A percentile compares a stretch with the other conserved stretches of the same genome.
Evolutionary conservation across 2,888 invertebrate species (phyloP).

Genomic region (Hypomecis punctinalis): DNA sequence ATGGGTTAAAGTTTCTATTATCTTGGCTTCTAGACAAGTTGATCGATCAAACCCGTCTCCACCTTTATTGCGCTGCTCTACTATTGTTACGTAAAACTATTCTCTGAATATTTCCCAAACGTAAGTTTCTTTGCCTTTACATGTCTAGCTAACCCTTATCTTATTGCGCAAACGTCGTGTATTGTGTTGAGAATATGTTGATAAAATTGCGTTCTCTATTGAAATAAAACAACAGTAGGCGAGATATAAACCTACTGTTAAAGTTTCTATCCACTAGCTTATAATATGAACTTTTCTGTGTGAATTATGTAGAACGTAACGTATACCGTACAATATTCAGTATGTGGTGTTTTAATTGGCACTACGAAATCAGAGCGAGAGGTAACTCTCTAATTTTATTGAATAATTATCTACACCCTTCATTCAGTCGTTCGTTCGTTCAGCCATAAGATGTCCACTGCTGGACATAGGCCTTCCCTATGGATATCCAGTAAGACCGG

Average conservation of each 20-base stretch:
- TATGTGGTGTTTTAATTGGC: not conserved
- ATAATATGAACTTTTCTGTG: not conserved
- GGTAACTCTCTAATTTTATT: too few species aligned
- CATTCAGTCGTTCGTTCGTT: too few species aligned
- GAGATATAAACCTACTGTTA: not conserved
- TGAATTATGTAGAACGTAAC: not conserved
- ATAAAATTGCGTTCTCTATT: conserved; percentile 1
- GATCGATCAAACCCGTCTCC: conserved; percentile 20
- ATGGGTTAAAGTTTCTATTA: conserved; percentile 13
- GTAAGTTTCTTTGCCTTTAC: conserved; percentile 6
- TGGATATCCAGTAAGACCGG: too few species aligned
- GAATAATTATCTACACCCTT: too few species aligned
- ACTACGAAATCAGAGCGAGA: too few species aligned
- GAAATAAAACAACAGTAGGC: conserved; percentile 3
- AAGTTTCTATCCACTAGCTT: too few species aligned
- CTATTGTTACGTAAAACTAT: conserved; percentile 19
- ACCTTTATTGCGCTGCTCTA: conserved; percentile 15
- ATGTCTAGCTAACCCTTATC: conserved; percentile 14
- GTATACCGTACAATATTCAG: not conserved
- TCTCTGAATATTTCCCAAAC: conserved; percentile 12
- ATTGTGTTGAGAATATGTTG: conserved; percentile 7
- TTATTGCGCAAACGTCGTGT: conserved; percentile 10
- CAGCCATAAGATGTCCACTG: too few species aligned
- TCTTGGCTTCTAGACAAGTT: conserved; percentile 16
- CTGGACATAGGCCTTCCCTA: too few species aligned